Evolutionary conservation across 2,113 vertebrate species (phyloP).

Genomic region (Salvelinus alpinus): DNA sequence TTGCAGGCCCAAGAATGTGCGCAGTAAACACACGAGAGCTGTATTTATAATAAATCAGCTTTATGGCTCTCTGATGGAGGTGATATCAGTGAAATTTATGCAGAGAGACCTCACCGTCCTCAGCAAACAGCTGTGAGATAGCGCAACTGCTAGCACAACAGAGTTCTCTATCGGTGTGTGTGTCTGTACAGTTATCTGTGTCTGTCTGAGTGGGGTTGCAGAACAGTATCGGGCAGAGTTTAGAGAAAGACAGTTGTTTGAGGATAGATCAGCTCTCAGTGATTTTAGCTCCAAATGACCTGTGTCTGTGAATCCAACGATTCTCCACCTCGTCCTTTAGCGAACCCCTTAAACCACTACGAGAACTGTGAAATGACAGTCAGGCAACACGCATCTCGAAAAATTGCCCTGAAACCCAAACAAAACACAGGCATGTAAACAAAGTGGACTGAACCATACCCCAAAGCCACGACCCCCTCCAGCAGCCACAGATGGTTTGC

Average conservation of each 20-base stretch:
- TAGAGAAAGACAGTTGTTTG: slow-evolving; percentile 36
- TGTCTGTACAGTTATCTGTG: slow-evolving; percentile 50
- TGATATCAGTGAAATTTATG: slow-evolving; percentile 97
- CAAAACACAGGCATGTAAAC: slow-evolving; percentile 42
- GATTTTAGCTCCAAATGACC: slow-evolving; percentile 26
- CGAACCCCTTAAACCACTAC: slow-evolving; percentile 15
- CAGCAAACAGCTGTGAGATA: slow-evolving; percentile 88
- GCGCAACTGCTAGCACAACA: slow-evolving; percentile 54
- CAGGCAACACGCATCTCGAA: slow-evolving; percentile 26
- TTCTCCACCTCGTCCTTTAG: slow-evolving; percentile 26
- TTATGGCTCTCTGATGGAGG: slow-evolving; percentile 98
- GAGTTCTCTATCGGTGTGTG: slow-evolving; percentile 61
- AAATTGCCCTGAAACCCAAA: slow-evolving; percentile 28
- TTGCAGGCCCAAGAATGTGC: slow-evolving; percentile 92
- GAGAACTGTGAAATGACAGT: slow-evolving; percentile 38
- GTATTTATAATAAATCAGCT: slow-evolving; percentile 99
- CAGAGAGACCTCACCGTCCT: slow-evolving; percentile 82
- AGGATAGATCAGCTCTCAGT: slow-evolving; percentile 35
- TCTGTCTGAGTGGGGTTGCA: slow-evolving; percentile 6
- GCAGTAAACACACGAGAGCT: slow-evolving; percentile 94
- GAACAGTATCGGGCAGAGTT: slow-evolving; percentile 26
- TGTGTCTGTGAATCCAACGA: slow-evolving; percentile 20
- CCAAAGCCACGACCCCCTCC: background rate
- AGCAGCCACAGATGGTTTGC: slow-evolving; percentile 59
- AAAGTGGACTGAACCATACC: slow-evolving; percentile 25